Base-by-base conservation (phyloP, 1,140 invertebrate genomes). In the Pachypsylla venusta region DNA sequence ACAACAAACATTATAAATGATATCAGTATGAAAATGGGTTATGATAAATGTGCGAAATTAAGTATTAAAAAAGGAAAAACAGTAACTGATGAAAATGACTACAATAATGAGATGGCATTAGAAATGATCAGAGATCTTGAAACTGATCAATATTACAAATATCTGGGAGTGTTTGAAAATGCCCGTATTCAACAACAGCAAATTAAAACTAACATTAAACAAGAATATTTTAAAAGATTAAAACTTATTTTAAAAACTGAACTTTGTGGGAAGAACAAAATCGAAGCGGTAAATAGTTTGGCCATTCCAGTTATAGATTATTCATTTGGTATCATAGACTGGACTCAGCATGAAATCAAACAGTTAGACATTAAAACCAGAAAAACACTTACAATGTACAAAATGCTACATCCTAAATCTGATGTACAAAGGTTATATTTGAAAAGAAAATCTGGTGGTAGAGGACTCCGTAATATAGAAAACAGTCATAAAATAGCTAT, bases 1-100 rank as follows among this genome's bases (percentile, higher is more conserved):
- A 22, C 24, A 14, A 55, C 2, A 7, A 3, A 5, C n/a, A 19
- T 55, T 16, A 55, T 14, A 14, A n/a, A 55, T 48, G 42, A 48
- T 48, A 48, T 48, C 16, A n/a, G 42, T 3, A 48, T 48, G 42
- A 48, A 48, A n/a, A 19, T 55, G 4, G 54, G 54, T 7, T n/a
- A 19, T 12, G 54, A 55, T 12, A 55, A 55, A 25, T 55, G 54
- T 16, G 54, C 54, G 2, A 55, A 55, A 55, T 14, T 55, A n/a
- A 55, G 2, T 25, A 25, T 55, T 12, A n/a, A 5, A 4, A 55
- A 55, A 55, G 54, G 54, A 55, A 55, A 55, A 27, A 3, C 24
- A 13, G n/a, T 7, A 22, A 5, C 2, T 4, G 25, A 22, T 19
- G 24, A 12, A 14, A 55, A 55, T 22, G 25, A 19, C 54, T 13